Conservation (phyloP, 2,888 invertebrate species). For the Lycia hirtaria region DNA sequence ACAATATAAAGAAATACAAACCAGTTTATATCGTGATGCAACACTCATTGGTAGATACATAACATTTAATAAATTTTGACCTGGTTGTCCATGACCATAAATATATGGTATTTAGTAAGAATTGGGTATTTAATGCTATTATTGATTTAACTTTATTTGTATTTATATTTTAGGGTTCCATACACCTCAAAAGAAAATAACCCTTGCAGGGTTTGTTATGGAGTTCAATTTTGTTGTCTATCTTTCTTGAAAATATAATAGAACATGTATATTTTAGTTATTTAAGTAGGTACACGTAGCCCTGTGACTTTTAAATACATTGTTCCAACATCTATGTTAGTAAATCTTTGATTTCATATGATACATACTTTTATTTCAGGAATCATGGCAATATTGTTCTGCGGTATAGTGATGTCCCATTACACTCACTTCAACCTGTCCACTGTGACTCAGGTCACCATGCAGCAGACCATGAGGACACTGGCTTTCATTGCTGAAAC, state of each 20-base stretch:
- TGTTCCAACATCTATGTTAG: not conserved
- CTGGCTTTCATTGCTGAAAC: conserved; percentile 99
- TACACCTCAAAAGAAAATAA: too few species aligned
- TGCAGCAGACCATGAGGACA: conserved; percentile 99
- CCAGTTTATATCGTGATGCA: not conserved
- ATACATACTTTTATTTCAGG: conserved; percentile 83
- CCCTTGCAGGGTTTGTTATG: too few species aligned
- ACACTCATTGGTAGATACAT: not conserved
- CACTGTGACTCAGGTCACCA: conserved; percentile 99
- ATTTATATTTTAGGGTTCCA: too few species aligned
- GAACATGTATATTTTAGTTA: too few species aligned
- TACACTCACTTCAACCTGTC: conserved; percentile 99
- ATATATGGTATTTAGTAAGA: too few species aligned
- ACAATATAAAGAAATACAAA: not conserved
- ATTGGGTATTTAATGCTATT: too few species aligned
- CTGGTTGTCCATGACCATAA: not conserved
- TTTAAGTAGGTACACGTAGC: too few species aligned
- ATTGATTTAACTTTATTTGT: too few species aligned
- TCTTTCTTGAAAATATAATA: too few species aligned
- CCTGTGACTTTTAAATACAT: too few species aligned
- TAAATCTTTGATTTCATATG: not conserved
- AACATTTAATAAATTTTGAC: not conserved
- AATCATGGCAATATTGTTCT: conserved; percentile 99
- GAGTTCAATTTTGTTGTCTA: too few species aligned
- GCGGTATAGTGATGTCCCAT: conserved; percentile 99